Evolutionary conservation across 2,888 invertebrate genomes (phyloP).

Genomic region (Parnassius glacialis): DNA sequence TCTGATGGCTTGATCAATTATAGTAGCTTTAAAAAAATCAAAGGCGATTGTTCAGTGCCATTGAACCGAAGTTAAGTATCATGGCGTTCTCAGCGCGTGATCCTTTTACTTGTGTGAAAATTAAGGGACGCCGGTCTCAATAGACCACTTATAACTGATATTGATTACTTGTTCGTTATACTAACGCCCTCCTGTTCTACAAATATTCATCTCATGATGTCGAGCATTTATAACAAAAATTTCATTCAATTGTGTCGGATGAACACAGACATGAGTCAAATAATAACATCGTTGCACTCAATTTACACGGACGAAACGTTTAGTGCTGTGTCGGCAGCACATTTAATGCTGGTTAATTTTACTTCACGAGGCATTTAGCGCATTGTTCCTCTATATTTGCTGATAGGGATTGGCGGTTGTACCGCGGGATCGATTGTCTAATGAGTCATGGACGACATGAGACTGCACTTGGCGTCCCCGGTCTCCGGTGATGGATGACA

Average conservation of each 20-base stretch:
- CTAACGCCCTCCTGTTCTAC: conserved; percentile 22
- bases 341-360: conserved; percentile 27
- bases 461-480: conserved; percentile 70
- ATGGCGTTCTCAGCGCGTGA: conserved; percentile 33
- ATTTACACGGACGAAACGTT: conserved; percentile 35
- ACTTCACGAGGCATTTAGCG: conserved; percentile 29
- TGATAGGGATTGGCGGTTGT: conserved; percentile 33
- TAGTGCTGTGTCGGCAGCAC: conserved; percentile 18
- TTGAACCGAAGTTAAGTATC: conserved; percentile 32
- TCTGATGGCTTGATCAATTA: too few species aligned
- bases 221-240: conserved; percentile 1
- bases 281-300: conserved; percentile 22
- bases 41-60: conserved; percentile 28
- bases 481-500: conserved; percentile 69
- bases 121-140: conserved; percentile 39
- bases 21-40: not conserved
- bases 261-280: conserved; percentile 15
- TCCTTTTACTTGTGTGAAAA: conserved; percentile 54
- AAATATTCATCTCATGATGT: not conserved
- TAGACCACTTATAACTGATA: conserved; percentile 42
- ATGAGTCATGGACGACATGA: conserved; percentile 73
- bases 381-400: conserved; percentile 29
- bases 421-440: conserved; percentile 69
- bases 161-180: conserved; percentile 40
- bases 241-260: conserved; percentile 1